These are phyloP conservation scores for Uria aalge DNA, from an alignment of 2,113 vertebrate genomes.

Conservation along the genomic window DNA sequence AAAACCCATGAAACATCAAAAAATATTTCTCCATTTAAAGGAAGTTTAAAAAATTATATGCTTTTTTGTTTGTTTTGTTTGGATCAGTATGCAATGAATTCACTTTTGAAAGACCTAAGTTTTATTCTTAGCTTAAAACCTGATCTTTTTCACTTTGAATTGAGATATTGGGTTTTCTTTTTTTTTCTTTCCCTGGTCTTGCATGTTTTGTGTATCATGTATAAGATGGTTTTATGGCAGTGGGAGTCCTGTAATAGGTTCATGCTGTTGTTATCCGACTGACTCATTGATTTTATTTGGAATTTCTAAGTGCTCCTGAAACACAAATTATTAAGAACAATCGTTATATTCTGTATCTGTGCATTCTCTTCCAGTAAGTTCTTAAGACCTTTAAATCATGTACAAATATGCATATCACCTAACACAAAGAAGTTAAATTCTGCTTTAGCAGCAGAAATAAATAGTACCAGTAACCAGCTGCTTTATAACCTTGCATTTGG, in stretches of 20 bases:
- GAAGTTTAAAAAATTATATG: neutral
- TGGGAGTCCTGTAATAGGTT: neutral
- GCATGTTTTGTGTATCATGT: neutral
- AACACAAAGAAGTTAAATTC: neutral
- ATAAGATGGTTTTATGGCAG: neutral
- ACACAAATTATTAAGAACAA: neutral
- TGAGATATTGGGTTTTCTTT: accelerated
- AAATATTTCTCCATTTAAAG: neutral
- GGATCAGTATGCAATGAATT: neutral
- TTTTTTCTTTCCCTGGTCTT: neutral
- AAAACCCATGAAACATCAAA: neutral
- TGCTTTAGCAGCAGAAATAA: neutral
- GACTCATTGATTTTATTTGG: constrained; percentile 10
- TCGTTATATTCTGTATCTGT: neutral
- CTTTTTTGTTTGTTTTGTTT: neutral
- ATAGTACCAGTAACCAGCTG: neutral
- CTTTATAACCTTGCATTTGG: neutral
- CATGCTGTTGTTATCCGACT: neutral
- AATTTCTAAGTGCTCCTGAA: neutral
- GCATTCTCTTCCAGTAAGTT: neutral
- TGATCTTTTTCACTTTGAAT: neutral
- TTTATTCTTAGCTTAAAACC: neutral
- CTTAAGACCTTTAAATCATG: neutral
- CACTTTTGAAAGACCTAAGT: neutral
- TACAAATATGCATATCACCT: neutral